A percentile compares a stretch with the other conserved stretches of the same genome.
These are phyloP conservation scores for Papilio gigon DNA, from an alignment of 2,888 invertebrate species.

Conservation along the genomic window DNA sequence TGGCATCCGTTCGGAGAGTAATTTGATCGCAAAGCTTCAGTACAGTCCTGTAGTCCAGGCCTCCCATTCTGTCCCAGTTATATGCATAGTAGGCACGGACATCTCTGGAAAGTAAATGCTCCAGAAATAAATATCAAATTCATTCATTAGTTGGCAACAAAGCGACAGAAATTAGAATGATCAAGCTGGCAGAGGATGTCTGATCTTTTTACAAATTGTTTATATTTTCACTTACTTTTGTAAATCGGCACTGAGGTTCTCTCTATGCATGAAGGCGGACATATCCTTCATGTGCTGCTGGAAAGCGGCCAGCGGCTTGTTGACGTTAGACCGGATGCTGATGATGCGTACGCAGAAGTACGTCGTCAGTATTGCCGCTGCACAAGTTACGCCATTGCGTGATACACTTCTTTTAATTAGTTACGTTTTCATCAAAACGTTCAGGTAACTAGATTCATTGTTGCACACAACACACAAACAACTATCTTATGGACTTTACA, in stretches of 20 bases:
- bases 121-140: neutral
- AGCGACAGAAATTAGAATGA: neutral
- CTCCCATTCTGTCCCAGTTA: constrained; percentile 71
- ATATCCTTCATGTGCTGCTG: constrained; percentile 71
- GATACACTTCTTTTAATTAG: neutral
- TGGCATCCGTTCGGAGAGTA: constrained; percentile 68
- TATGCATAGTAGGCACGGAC: constrained; percentile 63
- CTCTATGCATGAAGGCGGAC: constrained; percentile 59
- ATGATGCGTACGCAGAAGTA: constrained; percentile 72
- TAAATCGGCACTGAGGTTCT: constrained; percentile 54
- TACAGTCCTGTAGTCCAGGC: constrained; percentile 64
- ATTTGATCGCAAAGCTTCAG: constrained; percentile 72
- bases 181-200: too few species aligned
- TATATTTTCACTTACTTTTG: constrained; percentile 53
- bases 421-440: too few species aligned
- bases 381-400: neutral
- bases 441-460: too few species aligned
- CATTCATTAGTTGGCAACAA: neutral
- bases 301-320: constrained; percentile 65
- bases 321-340: constrained; percentile 69
- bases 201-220: too few species aligned
- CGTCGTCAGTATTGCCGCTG: constrained; percentile 65
- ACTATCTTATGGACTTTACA: too few species aligned
- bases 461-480: too few species aligned
- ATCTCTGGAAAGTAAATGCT: constrained; percentile 54